Base-by-base conservation (phyloP, 1,140 invertebrate species). In the Eumaeus atala region DNA sequence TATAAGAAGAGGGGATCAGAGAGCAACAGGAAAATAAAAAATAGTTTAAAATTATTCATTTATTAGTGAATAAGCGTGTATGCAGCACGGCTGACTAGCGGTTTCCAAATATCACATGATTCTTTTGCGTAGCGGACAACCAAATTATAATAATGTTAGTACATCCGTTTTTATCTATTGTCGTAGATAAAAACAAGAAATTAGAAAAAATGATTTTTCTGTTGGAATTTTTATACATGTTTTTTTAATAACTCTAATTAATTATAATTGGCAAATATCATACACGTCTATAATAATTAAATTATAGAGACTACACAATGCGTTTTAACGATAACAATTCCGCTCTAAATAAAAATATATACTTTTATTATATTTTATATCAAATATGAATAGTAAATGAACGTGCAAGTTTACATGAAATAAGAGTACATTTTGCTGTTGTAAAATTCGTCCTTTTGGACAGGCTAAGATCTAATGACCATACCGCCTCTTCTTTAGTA, bases 31-130 rank as follows among this genome's bases (percentile, higher is more conserved):
- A n/a, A n/a, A n/a, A n/a, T n/a, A 68, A 74, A 68, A 67, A 58
- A 64, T 54, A 56, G 11, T 52, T 82, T 81, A 72, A 72, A 78
- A 79, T 71, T 74, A 65, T 81, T 85, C 74, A 81, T 81, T 85
- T 75, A 74, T 85, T 79, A 85, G 74, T 85, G 40, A 44, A 82
- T 78, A 85, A 83, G 82, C 82, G 78, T 82, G 79, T 79, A 74
- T 66, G 79, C 77, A 74, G 77, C 78, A 79, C 79, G 71, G 72
- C 77, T 85, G 82, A 85, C 82, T 85, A 85, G 82, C 82, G 72
- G 64, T 69, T 74, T 72, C 67, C 73, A 70, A 70, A 77, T 77
- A 84, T 81, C 77, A 79, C 80, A 79, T 81, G 72, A 81, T 72
- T 73, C 16, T 44, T 9, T 44, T 44, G 12, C 16, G 9, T 44